phyloP scores from a whole-genome alignment of 2,113 vertebrate species.

The Pteropus alecto region DNA sequence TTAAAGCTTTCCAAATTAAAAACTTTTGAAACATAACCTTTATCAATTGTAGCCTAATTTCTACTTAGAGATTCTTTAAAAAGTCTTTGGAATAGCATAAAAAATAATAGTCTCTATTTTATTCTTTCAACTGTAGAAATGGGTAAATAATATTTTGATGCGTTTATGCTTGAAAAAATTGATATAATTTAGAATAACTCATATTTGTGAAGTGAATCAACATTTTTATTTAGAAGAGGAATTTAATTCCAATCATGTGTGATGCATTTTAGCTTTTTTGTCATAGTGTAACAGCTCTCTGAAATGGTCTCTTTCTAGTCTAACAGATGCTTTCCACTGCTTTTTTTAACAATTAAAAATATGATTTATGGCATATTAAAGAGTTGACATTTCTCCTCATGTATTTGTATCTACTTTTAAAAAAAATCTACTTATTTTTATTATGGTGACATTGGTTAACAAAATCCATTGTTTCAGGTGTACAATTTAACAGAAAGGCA shows the following conservation, averaged over 20 bases:
- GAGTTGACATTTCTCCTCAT: constrained; percentile 44
- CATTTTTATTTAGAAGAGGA: constrained; percentile 6
- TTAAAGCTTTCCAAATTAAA: constrained; percentile 37
- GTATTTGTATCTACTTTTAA: background rate
- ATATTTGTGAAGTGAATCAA: constrained; percentile 47
- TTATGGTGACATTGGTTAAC: too few species aligned
- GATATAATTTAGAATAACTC: constrained; percentile 31
- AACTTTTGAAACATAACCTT: background rate
- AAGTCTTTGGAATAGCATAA: background rate
- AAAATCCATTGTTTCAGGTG: too few species aligned
- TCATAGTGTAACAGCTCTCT: background rate
- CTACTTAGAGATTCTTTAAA: background rate
- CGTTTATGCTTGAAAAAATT: background rate
- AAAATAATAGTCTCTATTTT: background rate
- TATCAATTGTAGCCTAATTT: background rate
- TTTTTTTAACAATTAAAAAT: background rate
- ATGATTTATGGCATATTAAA: background rate
- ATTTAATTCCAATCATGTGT: background rate
- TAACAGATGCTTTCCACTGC: background rate
- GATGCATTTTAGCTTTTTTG: background rate
- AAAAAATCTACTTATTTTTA: too few species aligned
- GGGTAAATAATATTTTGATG: constrained; percentile 8
- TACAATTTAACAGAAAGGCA: too few species aligned
- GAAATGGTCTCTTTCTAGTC: background rate
- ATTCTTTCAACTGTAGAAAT: background rate